Base-by-base conservation (phyloP, 2,113 vertebrate species). In the Oophaga pumilio region DNA sequence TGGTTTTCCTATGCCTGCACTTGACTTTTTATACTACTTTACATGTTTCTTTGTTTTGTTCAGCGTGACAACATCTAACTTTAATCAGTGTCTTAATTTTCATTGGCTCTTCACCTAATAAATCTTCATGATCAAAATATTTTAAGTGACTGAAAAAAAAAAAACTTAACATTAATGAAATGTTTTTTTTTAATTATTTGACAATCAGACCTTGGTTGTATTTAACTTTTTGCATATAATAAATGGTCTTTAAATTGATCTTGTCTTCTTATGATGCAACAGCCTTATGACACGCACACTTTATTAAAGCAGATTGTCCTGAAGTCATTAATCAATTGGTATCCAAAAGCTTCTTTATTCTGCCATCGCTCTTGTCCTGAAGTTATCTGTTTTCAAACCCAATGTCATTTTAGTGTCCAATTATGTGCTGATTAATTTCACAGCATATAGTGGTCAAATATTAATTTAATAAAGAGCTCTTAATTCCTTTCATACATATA, bases 191-290 rank as follows among this genome's bases (percentile, higher is more conserved):
- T 57, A 28, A 33, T 73, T 69, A 28, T 73, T 69, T 24, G 66
- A 73, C 66, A 84, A 84, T 73, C 66, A 71, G 69, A 84, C 33
- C 20, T 57, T 28, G 24, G 50, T 84, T 71, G 26, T 84, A 71
- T 84, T 71, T 71, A 84, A 69, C 9, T 56, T 84, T 83, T 84
- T 84, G 49, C 52, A 33, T 28, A 56, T 28, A 84, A 84, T 84
- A 84, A 84, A 84, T 73, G 24, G n/a, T 71, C 64, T 71, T n/a
- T 18, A 68, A 5, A 49, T 68, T 22, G 33, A 62, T 0, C 26
- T 3, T 10, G 60, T 49, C 17, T 82, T 17, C 0, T 59, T 24
- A 4, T 1, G 3, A 53, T 52, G 22, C 76, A 77, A 22, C 50
- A 77, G 4, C 60, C 20, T 20, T 77, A n/a, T 52, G 77, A 49